Evolutionary conservation across 1,140 invertebrate genomes (phyloP).

Genomic region (Whitmania pigra): DNA sequence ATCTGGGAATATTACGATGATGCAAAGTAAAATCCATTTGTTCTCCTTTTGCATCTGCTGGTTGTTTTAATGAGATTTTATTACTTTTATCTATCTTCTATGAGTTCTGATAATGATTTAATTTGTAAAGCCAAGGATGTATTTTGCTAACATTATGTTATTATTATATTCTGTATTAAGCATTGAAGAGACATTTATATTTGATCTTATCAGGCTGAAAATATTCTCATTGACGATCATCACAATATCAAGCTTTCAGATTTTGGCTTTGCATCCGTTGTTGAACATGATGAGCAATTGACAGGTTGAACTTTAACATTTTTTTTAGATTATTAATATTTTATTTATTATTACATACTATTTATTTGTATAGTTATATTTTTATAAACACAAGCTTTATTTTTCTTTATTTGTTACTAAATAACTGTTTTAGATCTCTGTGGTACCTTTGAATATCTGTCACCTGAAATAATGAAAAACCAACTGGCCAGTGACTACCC

Average conservation of each 20-base stretch:
- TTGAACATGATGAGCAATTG: constrained; percentile 1
- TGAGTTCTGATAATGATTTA: too few species aligned
- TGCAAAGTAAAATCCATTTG: too few species aligned
- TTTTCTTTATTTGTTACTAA: not conserved
- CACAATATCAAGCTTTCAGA: constrained; percentile 14
- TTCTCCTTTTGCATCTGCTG: too few species aligned
- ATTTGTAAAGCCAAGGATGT: too few species aligned
- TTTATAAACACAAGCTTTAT: not conserved
- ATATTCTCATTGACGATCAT: constrained; percentile 7
- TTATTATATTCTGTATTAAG: too few species aligned
- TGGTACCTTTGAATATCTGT: constrained; percentile 88
- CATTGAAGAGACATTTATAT: too few species aligned
- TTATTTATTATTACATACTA: not conserved
- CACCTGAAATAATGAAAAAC: constrained; percentile 67
- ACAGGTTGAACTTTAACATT: not conserved
- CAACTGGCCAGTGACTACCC: constrained; percentile 29
- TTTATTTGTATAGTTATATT: not conserved
- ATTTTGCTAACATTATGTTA: too few species aligned
- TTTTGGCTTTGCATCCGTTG: constrained; percentile 11
- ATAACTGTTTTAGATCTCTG: constrained; percentile 60
- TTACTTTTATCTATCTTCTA: too few species aligned
- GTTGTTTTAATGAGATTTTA: too few species aligned
- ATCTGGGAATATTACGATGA: too few species aligned
- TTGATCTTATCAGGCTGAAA: constrained; percentile 3
- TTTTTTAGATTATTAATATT: not conserved